Evolutionary conservation across 2,113 vertebrate genomes (phyloP), one percentile per base, ranked within the genome.

Genomic region (Enhydra lutris): DNA sequence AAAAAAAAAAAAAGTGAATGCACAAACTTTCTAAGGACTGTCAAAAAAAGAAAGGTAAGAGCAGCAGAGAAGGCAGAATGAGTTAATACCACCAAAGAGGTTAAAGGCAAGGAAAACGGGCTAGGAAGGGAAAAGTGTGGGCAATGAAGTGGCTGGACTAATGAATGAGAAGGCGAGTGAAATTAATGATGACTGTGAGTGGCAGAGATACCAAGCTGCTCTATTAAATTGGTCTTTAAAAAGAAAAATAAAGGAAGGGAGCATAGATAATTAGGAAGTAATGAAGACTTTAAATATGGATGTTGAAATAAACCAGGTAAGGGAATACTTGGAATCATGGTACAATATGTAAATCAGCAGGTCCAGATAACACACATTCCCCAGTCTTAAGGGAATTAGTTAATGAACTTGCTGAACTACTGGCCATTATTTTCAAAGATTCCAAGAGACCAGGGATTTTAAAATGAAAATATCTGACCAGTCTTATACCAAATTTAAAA

Each of bases 251-350:
- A 98, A 98, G 96, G 95, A 98, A 96, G 76, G 96, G 97, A 98
- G 98, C 98, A 98, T 98, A 98, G 95, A 97, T 97, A 97, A 97
- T 98, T 97, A 98, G 96, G 86, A 96, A 95, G 59, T 97, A 98
- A 98, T 97, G 96, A 98, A 98, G 96, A 95, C 94, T 98, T 98
- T 97, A 98, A 97, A 97, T 97, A 97, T 95, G 97, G 96, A 96
- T 92, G 73, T 97, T 98, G 89, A 97, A 96, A 97, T 95, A 98
- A 97, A 96, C 96, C 97, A 98, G 96, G 92, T 98, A 94, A 94
- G 95, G 92, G 97, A 97, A 96, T 96, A 94, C 80, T 97, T 93
- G 85, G 92, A 98, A 97, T 97, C 97, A 95, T 20, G 34, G 88
- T 10, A 24, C 59, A 24, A 82, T 98, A 94, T 94, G 97, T 96